phyloP scores from a whole-genome alignment of 2,888 invertebrate species.

The Mechanitis mazaeus region DNA sequence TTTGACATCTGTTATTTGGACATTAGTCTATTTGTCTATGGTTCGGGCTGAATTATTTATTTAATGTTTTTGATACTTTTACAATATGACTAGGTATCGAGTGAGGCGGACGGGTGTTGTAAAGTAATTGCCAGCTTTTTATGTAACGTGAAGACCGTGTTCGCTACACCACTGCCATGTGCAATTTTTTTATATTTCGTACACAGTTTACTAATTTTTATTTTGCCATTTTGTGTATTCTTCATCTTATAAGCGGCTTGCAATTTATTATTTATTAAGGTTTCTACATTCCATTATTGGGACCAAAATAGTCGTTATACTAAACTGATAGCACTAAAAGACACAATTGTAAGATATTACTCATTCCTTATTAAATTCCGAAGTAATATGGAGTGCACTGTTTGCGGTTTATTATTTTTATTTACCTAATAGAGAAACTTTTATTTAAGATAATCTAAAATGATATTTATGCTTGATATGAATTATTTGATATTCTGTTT shows the following conservation, averaged over 20 bases:
- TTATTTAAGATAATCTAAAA: slow-evolving; percentile 71
- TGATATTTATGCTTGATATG: slow-evolving; percentile 70
- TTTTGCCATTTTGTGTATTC: slow-evolving; percentile 55
- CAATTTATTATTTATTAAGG: slow-evolving; percentile 23
- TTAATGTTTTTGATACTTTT: slow-evolving; percentile 24
- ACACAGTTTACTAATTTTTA: slow-evolving; percentile 48
- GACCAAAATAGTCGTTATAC: slow-evolving; percentile 51
- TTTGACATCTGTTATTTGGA: background rate
- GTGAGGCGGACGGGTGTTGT: slow-evolving; percentile 60
- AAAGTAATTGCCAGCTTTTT: slow-evolving; percentile 73
- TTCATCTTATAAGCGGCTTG: slow-evolving; percentile 34
- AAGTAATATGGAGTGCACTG: slow-evolving; percentile 44
- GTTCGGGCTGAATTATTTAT: slow-evolving; percentile 19
- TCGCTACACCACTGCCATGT: slow-evolving; percentile 74
- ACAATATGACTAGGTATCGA: slow-evolving; percentile 32
- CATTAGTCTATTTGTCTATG: background rate
- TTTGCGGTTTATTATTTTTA: slow-evolving; percentile 64
- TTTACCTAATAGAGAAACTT: slow-evolving; percentile 72
- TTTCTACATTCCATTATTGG: slow-evolving; percentile 68
- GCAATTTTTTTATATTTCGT: slow-evolving; percentile 61
- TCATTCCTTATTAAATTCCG: slow-evolving; percentile 26
- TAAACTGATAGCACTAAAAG: slow-evolving; percentile 33
- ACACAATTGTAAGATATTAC: slow-evolving; percentile 19
- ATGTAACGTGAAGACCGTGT: slow-evolving; percentile 64
- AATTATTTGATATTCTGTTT: slow-evolving; percentile 65